A percentile compares a stretch with the other conserved stretches of the same genome.
phyloP scores from a whole-genome alignment of 2,888 invertebrate species.

The Brenthis daphne region DNA sequence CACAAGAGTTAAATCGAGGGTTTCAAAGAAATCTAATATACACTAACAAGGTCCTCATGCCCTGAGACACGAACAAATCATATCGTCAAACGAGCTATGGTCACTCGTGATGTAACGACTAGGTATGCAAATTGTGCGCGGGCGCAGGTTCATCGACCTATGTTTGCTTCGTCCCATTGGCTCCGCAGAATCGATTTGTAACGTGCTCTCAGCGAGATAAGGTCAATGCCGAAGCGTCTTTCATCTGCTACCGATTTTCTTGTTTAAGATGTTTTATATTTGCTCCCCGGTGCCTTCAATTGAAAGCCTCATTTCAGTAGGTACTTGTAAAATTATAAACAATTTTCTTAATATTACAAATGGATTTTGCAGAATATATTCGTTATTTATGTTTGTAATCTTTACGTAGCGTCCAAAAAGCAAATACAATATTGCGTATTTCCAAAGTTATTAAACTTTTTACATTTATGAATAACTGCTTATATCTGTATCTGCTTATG shows the following conservation, averaged over 20 bases:
- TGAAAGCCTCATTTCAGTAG: neutral
- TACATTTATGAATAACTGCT: no score
- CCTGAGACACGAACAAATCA: conserved; percentile 53
- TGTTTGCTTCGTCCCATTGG: conserved; percentile 68
- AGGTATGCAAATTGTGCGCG: conserved; percentile 75
- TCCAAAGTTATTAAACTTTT: no score
- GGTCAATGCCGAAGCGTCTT: conserved; percentile 77
- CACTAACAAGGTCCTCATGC: conserved; percentile 46
- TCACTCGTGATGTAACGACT: conserved; percentile 70
- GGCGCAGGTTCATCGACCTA: conserved; percentile 63
- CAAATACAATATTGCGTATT: no score
- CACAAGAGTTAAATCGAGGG: neutral
- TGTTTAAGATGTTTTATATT: conserved; percentile 30
- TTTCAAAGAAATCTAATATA: conserved; percentile 12
- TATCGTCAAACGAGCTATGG: conserved; percentile 62
- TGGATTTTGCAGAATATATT: neutral
- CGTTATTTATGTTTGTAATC: neutral
- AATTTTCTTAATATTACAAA: neutral
- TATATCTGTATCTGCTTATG: no score
- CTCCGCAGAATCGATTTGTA: conserved; percentile 73
- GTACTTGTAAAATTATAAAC: neutral
- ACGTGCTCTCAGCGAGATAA: conserved; percentile 68
- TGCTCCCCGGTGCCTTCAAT: conserved; percentile 1
- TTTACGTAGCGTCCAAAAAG: neutral
- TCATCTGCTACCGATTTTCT: conserved; percentile 69